Conservation (phyloP, 2,888 invertebrate genomes). For the Standfussiana lucernea region DNA sequence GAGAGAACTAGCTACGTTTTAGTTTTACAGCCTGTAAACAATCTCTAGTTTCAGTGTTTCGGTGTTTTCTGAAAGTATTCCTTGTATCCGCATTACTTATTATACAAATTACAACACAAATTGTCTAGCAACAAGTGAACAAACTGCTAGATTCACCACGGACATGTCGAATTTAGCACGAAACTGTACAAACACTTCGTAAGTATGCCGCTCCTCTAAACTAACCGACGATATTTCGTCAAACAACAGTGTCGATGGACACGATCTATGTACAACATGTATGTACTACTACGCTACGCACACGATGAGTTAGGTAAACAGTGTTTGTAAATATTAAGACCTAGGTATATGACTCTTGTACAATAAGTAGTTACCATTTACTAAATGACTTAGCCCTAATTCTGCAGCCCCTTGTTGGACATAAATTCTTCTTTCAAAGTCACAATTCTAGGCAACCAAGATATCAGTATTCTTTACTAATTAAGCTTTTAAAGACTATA, state of each 20-base stretch:
- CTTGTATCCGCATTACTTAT: conserved; percentile 9
- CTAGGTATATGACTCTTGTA: conserved; percentile 20
- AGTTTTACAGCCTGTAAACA: neutral
- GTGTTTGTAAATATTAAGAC: conserved; percentile 9
- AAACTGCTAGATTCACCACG: conserved; percentile 33
- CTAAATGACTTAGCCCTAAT: neutral
- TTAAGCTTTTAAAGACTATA: neutral
- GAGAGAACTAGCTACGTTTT: neutral
- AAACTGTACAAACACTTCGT: conserved; percentile 22
- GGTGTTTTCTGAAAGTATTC: neutral
- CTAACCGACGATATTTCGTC: conserved; percentile 13
- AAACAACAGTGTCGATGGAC: conserved; percentile 27
- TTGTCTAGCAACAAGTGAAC: neutral
- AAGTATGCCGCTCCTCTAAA: conserved; percentile 35
- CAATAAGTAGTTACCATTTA: neutral
- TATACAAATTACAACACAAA: conserved; percentile 18
- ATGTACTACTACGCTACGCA: conserved; percentile 10
- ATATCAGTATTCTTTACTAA: neutral
- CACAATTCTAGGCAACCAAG: neutral
- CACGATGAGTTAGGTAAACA: conserved; percentile 21
- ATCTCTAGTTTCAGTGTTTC: neutral
- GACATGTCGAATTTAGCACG: conserved; percentile 39
- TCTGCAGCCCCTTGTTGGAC: neutral
- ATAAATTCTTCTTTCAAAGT: neutral
- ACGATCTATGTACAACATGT: neutral